Percentiles rank a stretch among this genome's conserved stretches.
These are phyloP conservation scores for Chloroclysta siterata DNA, from an alignment of 2,888 invertebrate genomes.

Conservation along the genomic window DNA sequence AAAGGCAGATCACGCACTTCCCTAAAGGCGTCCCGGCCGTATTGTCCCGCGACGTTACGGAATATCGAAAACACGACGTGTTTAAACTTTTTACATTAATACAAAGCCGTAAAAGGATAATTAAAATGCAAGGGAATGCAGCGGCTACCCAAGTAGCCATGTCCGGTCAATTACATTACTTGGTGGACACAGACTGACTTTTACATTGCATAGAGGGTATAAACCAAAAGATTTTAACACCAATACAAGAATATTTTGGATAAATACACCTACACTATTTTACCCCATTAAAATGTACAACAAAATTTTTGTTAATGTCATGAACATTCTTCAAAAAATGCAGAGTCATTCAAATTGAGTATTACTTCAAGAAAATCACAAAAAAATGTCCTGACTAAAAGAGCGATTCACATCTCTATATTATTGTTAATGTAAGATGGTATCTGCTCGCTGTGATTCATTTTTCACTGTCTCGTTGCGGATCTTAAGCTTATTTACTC, in stretches of 20 bases:
- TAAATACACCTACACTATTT: too few species aligned
- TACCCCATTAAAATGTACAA: too few species aligned
- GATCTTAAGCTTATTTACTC: constrained; percentile 28
- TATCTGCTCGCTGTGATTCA: constrained; percentile 30
- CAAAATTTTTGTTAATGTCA: not conserved
- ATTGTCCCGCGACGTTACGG: constrained; percentile 63
- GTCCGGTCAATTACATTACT: constrained; percentile 26
- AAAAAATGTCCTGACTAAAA: constrained; percentile 15
- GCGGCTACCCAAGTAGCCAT: constrained; percentile 31
- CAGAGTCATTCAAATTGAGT: constrained; percentile 18
- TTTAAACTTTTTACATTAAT: constrained; percentile 43
- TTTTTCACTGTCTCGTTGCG: constrained; percentile 38
- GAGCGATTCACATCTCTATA: constrained; percentile 23
- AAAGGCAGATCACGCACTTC: constrained; percentile 79
- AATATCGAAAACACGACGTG: constrained; percentile 46
- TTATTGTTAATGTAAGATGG: constrained; percentile 27
- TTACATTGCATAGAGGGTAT: not conserved
- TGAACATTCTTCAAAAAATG: constrained; percentile 3
- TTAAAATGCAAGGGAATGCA: constrained; percentile 41
- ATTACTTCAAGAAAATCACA: constrained; percentile 2
- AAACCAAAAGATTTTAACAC: not conserved
- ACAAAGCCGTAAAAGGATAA: constrained; percentile 41
- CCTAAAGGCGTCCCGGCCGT: constrained; percentile 72
- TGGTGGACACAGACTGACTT: constrained; percentile 9
- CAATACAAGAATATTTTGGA: not conserved